Conservation (phyloP, 1,140 invertebrate species). For the Ceratosolen fusciceps region DNA sequence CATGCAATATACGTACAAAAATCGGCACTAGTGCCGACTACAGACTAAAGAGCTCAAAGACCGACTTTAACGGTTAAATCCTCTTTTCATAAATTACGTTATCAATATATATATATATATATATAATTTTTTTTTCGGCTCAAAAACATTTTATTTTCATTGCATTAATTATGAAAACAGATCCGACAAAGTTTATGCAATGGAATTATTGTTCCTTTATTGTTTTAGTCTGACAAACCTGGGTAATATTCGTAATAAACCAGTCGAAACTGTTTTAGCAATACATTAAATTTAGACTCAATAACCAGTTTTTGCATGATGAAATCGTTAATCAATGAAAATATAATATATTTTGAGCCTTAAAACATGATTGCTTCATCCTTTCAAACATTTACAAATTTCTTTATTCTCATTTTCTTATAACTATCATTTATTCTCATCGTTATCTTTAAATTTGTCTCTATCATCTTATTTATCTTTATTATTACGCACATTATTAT, state of each 20-base stretch:
- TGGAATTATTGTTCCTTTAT: too few relatives aligned
- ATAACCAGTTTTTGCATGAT: not conserved
- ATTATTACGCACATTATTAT: not conserved
- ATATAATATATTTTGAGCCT: slow-evolving; percentile 2
- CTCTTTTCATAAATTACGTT: not conserved
- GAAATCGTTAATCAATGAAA: not conserved
- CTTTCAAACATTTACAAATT: too few relatives aligned
- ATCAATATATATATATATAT: not conserved
- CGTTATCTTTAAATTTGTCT: not conserved
- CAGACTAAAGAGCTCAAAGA: slow-evolving; percentile 9
- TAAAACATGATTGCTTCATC: not conserved
- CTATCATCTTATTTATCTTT: not conserved
- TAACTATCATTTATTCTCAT: not conserved
- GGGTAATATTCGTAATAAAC: too few relatives aligned
- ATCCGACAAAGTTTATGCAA: too few relatives aligned
- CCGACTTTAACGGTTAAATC: not conserved
- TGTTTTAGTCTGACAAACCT: too few relatives aligned
- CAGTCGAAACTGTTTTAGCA: too few relatives aligned
- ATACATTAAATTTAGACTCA: too few relatives aligned
- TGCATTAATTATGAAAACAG: not conserved
- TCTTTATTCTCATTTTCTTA: not conserved
- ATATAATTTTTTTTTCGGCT: not conserved
- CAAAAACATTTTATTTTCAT: slow-evolving; percentile 5
- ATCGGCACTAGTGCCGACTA: not conserved
- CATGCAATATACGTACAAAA: slow-evolving; percentile 14